Conservation (phyloP, 2,113 vertebrate genomes). For the Actinemys pallida region DNA sequence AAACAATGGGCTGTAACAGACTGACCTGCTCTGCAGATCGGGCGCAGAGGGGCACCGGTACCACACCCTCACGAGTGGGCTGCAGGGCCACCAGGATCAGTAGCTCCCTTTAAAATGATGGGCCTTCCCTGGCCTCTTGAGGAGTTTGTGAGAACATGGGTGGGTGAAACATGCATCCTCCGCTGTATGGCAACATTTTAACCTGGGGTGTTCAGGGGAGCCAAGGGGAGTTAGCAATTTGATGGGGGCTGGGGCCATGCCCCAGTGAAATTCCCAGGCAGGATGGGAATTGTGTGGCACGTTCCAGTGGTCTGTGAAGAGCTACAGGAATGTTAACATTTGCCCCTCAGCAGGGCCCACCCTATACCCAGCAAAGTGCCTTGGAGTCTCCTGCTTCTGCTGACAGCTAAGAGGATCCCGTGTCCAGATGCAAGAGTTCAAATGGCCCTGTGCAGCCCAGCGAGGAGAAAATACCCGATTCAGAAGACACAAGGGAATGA, state of each 20-base stretch:
- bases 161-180: not conserved
- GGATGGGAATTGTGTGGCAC: not conserved
- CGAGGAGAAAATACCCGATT: not conserved
- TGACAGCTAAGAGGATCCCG: not conserved
- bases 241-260: not conserved
- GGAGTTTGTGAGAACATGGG: not conserved
- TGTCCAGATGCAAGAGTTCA: not conserved
- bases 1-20: not conserved
- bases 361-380: not conserved
- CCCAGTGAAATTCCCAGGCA: not conserved
- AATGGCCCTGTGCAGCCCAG: not conserved
- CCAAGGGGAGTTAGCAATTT: not conserved
- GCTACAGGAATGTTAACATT: not conserved
- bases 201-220: not conserved
- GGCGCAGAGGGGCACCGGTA: not conserved
- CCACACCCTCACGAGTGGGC: not conserved
- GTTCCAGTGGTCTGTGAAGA: not conserved
- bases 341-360: not conserved
- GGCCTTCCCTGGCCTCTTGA: not conserved
- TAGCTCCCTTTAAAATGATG: not conserved
- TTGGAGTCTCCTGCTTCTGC: not conserved
- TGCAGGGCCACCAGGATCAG: not conserved
- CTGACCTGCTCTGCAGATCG: not conserved
- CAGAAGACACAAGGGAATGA: not conserved
- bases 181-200: not conserved